Evolutionary conservation across 2,888 invertebrate genomes (phyloP), one percentile per base, ranked within the genome.

Genomic region (Geotrupes spiniger): DNA sequence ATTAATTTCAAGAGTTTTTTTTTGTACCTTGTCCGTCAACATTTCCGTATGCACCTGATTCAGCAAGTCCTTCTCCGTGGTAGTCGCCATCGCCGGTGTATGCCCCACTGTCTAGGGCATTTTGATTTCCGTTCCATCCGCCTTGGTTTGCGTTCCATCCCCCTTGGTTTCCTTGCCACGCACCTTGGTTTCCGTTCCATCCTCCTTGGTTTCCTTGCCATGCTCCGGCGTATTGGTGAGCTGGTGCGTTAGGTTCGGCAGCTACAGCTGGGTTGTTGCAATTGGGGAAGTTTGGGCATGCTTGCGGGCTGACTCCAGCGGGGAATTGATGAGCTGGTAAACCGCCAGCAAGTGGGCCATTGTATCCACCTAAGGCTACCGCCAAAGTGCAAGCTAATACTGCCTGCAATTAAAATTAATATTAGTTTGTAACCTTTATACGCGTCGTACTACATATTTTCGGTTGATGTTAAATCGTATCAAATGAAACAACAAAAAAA

Each of bases 11-110:
- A 14, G 11, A n/a, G 33, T 9, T 33, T 14, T 33, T 4, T 11
- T 29, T 29, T 11, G 11, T 29, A 38, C 48, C 36, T 39, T 51
- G 41, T 53, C 59, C 56, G 46, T 63, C 59, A 47, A 54, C 57
- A 49, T 62, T 61, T 43, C 64, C 64, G 52, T 65, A 69, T 46
- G 73, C 72, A 44, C 71, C 70, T 58, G 73, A 65, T 62, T 74
- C 74, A 36, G 68, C 69, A 15, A 74, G 63, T 45, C 74, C 74
- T 67, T 74, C 74, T 9, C 74, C 74, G 52, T 63, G 71, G 62
- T 71, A 74, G 56, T 74, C 73, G 38, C 71, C 71, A 58, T 72
- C 71, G 39, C 71, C 72, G 51, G 64, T 68, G 62, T 72, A 71
- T 51, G 63, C 66, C 29, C 71, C 71, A 45, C 61, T 59, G 56